These are phyloP conservation scores for Gymnopithys bicolor DNA, from an alignment of 2,797 vertebrate species.

Conservation along the genomic window DNA sequence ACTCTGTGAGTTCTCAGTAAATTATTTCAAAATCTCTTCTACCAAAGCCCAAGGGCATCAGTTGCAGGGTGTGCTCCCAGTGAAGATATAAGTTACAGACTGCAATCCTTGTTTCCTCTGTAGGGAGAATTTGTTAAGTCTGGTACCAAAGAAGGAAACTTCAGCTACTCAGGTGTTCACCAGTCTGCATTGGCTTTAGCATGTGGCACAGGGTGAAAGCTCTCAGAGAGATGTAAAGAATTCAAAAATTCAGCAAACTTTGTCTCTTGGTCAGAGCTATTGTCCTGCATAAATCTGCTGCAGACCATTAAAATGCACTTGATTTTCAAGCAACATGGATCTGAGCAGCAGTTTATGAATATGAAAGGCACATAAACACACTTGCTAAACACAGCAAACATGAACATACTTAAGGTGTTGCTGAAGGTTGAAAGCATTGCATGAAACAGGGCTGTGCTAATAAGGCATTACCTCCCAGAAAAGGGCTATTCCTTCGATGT, in stretches of 20 bases:
- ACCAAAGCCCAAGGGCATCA: neutral
- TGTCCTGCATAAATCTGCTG: neutral
- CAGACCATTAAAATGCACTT: neutral
- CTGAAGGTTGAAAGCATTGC: neutral
- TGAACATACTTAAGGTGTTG: neutral
- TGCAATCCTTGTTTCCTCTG: neutral
- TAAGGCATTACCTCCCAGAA: neutral
- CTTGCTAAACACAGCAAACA: neutral
- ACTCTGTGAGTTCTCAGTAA: neutral
- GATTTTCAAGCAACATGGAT: neutral
- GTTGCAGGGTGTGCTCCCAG: neutral
- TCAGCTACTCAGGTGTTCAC: neutral
- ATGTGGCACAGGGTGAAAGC: neutral
- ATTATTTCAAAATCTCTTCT: neutral
- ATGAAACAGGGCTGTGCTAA: neutral
- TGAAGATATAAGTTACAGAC: neutral
- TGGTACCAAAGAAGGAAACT: neutral
- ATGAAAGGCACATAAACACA: neutral
- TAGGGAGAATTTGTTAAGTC: neutral
- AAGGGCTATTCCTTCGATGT: neutral
- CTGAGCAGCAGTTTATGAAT: neutral
- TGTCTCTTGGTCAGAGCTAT: neutral
- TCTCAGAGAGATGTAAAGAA: neutral
- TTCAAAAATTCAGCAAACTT: neutral
- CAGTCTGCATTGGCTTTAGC: rapidly evolving